phyloP scores from a whole-genome alignment of 1,140 invertebrate genomes.

The Aphis craccivora region DNA sequence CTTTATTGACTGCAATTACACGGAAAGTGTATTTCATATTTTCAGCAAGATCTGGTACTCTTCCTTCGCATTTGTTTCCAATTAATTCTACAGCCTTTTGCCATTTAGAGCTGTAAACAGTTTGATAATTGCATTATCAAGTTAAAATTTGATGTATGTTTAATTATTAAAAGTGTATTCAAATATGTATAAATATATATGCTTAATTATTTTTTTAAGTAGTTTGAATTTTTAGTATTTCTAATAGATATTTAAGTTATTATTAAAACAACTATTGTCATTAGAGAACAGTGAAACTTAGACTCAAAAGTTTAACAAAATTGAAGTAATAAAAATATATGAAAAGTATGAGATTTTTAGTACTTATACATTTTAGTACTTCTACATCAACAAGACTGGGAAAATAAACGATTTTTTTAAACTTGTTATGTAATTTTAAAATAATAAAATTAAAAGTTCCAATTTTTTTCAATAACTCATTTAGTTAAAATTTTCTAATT shows the following conservation, averaged over 20 bases:
- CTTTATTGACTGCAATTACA: constrained; percentile 94
- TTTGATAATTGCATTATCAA: neutral
- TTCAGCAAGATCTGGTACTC: constrained; percentile 88
- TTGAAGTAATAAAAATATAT: neutral
- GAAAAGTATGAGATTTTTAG: neutral
- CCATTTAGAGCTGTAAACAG: constrained; percentile 77
- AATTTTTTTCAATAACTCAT: too few species aligned
- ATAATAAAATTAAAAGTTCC: too few species aligned
- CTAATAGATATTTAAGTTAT: neutral
- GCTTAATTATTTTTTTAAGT: neutral
- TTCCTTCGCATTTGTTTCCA: constrained; percentile 82
- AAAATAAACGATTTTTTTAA: too few species aligned
- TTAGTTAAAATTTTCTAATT: too few species aligned
- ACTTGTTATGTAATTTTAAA: too few species aligned
- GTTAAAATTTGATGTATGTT: neutral
- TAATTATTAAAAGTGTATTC: neutral
- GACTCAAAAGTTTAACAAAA: neutral
- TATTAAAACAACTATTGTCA: neutral
- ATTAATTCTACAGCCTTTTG: constrained; percentile 86
- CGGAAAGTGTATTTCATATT: constrained; percentile 97
- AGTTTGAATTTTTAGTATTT: neutral
- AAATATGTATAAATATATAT: neutral
- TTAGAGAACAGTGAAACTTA: neutral
- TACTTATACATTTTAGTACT: too few species aligned
- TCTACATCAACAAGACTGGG: too few species aligned